These are phyloP conservation scores for Elgonia sp. DNA, from an alignment of 2,888 invertebrate species.

Conservation along the genomic window DNA sequence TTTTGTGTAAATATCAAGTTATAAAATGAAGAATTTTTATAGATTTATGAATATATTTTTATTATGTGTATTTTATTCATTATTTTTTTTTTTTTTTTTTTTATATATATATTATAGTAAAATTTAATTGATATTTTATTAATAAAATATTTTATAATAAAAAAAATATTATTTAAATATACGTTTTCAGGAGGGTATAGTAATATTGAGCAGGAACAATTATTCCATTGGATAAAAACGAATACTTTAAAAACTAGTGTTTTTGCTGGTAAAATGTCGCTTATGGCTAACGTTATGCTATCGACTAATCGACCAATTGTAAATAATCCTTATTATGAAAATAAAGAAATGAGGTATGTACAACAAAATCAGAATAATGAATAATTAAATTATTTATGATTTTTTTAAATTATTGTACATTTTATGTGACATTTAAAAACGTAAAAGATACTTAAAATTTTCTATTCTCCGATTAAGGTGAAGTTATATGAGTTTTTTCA, in stretches of 20 bases:
- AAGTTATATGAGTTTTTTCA: no score
- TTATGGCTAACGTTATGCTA: slow-evolving; percentile 94
- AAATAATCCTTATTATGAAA: slow-evolving; percentile 96
- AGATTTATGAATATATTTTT: not conserved
- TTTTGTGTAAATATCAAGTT: not conserved
- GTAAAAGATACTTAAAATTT: no score
- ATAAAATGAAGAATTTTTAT: no score
- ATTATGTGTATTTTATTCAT: not conserved
- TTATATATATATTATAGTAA: no score
- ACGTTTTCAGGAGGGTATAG: slow-evolving; percentile 90
- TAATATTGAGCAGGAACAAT: slow-evolving; percentile 91
- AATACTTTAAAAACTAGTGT: slow-evolving; percentile 90
- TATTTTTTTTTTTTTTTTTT: no score
- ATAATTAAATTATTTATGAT: no score
- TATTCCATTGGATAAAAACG: slow-evolving; percentile 92
- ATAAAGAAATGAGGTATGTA: slow-evolving; percentile 91
- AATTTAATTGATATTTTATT: no score
- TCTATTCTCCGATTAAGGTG: no score
- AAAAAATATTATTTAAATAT: not conserved
- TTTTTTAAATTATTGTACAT: no score
- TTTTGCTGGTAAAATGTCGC: slow-evolving; percentile 95
- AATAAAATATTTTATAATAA: not conserved
- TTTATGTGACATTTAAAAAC: no score
- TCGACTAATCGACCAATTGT: slow-evolving; percentile 93
- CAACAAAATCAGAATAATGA: slow-evolving; percentile 32